Percentiles rank a stretch among this genome's conserved stretches.
Evolutionary conservation across 1,140 invertebrate species (phyloP).

Genomic region (Brachionus rubens): DNA sequence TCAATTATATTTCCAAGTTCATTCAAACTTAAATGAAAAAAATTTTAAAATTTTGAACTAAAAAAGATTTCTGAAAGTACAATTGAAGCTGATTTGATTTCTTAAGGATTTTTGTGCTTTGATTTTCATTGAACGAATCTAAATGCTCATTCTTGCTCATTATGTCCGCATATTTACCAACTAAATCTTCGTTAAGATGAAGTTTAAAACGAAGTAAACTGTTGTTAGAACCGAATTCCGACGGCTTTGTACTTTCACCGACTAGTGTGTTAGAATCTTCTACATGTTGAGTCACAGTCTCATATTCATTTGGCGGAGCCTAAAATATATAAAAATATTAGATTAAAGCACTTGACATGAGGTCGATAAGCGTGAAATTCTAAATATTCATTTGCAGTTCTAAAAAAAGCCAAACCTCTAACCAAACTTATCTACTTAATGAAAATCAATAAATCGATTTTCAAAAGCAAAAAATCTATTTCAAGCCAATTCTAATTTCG

Average conservation of each 20-base stretch:
- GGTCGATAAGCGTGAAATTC: neutral
- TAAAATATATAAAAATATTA: neutral
- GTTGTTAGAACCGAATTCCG: slow-evolving; percentile 22
- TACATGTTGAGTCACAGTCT: neutral
- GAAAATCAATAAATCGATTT: no score
- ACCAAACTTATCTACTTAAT: neutral
- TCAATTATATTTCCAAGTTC: slow-evolving; percentile 51
- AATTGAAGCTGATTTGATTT: slow-evolving; percentile 36
- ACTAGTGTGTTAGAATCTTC: slow-evolving; percentile 17
- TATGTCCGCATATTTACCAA: slow-evolving; percentile 19
- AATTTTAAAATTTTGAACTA: neutral
- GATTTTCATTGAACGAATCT: neutral
- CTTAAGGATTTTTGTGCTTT: neutral
- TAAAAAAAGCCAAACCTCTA: neutral
- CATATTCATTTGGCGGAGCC: neutral
- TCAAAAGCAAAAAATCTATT: neutral
- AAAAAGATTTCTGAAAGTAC: neutral
- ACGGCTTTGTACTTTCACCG: slow-evolving; percentile 35
- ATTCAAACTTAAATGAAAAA: slow-evolving; percentile 43
- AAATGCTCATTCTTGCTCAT: slow-evolving; percentile 36
- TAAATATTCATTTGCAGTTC: neutral
- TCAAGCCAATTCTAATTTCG: neutral
- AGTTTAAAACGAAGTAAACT: slow-evolving; percentile 18
- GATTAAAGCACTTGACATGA: no score
- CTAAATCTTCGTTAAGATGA: neutral